phyloP scores from a whole-genome alignment of 2,113 vertebrate species.

The Xiphorhynchus elegans region DNA sequence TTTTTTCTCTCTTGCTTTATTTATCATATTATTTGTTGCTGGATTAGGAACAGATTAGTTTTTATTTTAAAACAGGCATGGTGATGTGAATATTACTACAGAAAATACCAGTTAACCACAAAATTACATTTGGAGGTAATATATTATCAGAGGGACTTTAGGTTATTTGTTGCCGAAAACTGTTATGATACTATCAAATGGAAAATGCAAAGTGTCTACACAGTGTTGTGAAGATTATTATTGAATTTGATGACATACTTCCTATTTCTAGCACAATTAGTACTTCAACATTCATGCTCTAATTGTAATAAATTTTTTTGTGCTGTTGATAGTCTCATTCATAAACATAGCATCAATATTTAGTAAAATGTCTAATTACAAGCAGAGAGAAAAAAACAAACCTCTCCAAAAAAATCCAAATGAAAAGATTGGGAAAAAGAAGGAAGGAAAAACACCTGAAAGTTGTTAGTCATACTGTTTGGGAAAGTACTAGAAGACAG shows the following conservation, averaged over 20 bases:
- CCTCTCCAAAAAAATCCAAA: neutral
- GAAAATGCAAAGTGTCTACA: neutral
- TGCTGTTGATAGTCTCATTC: neutral
- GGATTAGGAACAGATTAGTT: constrained; percentile 50
- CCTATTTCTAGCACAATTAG: neutral
- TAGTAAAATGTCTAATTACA: neutral
- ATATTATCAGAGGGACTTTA: constrained; percentile 17
- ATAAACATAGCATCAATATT: neutral
- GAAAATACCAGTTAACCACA: constrained; percentile 34
- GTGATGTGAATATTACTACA: neutral
- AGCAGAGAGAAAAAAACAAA: neutral
- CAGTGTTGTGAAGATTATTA: neutral
- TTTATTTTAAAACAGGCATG: constrained; percentile 21
- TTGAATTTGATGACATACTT: neutral
- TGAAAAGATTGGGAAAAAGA: neutral
- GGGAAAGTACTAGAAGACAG: neutral
- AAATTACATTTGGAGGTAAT: constrained; percentile 32
- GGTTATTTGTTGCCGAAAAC: constrained; percentile 21
- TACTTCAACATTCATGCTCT: neutral
- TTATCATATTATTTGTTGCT: constrained; percentile 49
- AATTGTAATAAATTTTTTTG: neutral
- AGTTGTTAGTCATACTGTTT: neutral
- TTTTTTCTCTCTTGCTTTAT: constrained; percentile 37
- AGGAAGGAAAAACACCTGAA: neutral
- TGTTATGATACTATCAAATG: neutral